Evolutionary conservation across 2,797 vertebrate species (phyloP).

Genomic region (Cirrhinus molitorella): DNA sequence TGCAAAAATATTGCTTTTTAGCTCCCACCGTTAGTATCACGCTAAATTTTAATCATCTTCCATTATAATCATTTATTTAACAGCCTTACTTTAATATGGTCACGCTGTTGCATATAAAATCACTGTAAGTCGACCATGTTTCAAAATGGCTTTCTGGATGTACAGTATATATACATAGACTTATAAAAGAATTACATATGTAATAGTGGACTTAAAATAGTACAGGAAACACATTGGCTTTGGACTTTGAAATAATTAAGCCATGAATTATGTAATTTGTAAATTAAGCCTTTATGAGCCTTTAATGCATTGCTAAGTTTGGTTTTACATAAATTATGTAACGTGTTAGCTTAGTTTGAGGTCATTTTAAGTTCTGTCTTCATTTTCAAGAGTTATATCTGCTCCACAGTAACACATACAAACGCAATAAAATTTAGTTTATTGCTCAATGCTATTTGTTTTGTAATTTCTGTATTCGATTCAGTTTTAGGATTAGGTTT

Average conservation of each 20-base stretch:
- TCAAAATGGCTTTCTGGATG: not conserved
- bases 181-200: not conserved
- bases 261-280: not conserved
- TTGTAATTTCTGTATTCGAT: not conserved
- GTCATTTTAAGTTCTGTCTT: not conserved
- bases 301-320: conserved; percentile 6
- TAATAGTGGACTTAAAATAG: not conserved
- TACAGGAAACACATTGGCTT: not conserved
- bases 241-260: not conserved
- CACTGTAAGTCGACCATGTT: not conserved
- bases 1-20: not conserved
- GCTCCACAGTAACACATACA: not conserved
- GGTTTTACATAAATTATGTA: not conserved
- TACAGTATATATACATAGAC: not conserved
- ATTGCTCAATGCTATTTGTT: not conserved
- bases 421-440: not conserved
- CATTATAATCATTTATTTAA: conserved; percentile 49
- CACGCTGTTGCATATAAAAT: not conserved
- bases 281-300: not conserved
- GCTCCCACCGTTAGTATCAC: not conserved
- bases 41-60: conserved; percentile 39
- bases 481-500: not conserved
- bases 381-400: not conserved
- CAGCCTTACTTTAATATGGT: conserved; percentile 17
- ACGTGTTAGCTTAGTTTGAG: not conserved